Percentiles rank a stretch among this genome's conserved stretches.
These are phyloP conservation scores for Rhopilema esculentum DNA, from an alignment of 30 jellyfish, hydroid and myxozoan genomes.

Conservation along the genomic window DNA sequence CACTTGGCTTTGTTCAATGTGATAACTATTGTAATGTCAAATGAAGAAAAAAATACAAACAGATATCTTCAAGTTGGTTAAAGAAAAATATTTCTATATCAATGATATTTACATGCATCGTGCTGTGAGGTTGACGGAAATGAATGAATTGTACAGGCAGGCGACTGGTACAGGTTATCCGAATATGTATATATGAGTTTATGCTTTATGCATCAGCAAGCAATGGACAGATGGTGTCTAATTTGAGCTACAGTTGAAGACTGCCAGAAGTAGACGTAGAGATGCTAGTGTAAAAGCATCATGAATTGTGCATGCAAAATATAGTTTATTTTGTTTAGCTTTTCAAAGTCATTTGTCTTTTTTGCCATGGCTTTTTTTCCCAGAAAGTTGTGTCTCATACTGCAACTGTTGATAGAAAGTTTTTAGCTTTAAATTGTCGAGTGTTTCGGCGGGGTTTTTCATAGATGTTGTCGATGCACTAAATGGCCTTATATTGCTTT, in stretches of 20 bases:
- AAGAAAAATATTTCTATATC: background rate
- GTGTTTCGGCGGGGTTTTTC: constrained; percentile 43
- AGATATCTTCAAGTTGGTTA: background rate
- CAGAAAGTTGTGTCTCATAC: constrained; percentile 53
- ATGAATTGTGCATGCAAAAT: too few relatives aligned
- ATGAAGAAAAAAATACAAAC: too few relatives aligned
- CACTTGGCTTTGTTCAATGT: too few relatives aligned
- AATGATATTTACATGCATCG: background rate
- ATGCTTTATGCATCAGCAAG: too few relatives aligned
- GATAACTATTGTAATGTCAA: too few relatives aligned
- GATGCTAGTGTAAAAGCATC: too few relatives aligned
- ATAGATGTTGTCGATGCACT: constrained; percentile 54
- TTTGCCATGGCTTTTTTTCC: background rate
- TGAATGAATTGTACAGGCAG: background rate
- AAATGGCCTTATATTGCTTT: constrained; percentile 36
- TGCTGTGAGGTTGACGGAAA: background rate
- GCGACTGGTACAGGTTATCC: too few relatives aligned
- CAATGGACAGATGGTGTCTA: too few relatives aligned
- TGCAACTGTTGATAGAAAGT: constrained; percentile 71
- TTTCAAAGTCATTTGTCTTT: too few relatives aligned
- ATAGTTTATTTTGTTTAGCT: too few relatives aligned
- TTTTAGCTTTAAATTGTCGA: constrained; percentile 52
- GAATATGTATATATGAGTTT: background rate
- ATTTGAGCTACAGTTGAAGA: too few relatives aligned
- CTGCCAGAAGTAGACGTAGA: too few relatives aligned